phyloP scores from a whole-genome alignment of 2,888 invertebrate species.

The Amiota minor region DNA sequence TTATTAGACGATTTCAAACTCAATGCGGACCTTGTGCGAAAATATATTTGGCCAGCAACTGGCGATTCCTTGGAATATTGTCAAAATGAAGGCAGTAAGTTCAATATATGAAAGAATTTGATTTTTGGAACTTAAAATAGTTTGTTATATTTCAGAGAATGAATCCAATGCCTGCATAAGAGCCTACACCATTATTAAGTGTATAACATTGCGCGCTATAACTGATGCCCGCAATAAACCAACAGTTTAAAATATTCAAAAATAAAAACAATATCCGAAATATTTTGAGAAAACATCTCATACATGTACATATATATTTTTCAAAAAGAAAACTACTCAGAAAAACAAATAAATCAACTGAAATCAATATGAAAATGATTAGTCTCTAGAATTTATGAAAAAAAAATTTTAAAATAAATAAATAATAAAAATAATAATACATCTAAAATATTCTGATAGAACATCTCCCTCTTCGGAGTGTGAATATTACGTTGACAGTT shows the following conservation, averaged over 20 bases:
- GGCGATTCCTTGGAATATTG: conserved; percentile 70
- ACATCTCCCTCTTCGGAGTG: too few relatives aligned
- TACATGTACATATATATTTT: neutral
- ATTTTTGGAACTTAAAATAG: neutral
- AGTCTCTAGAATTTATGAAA: too few relatives aligned
- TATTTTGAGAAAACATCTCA: too few relatives aligned
- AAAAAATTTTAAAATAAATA: too few relatives aligned
- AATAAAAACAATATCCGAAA: too few relatives aligned
- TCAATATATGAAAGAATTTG: neutral
- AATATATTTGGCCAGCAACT: conserved; percentile 71
- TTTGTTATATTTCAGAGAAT: conserved; percentile 54
- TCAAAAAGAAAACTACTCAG: too few relatives aligned
- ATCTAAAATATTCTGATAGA: too few relatives aligned
- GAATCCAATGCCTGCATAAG: conserved; percentile 75
- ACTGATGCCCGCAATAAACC: conserved; percentile 68
- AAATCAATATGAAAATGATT: too few relatives aligned
- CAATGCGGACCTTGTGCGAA: conserved; percentile 72
- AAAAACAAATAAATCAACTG: too few relatives aligned
- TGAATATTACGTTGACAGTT: too few relatives aligned
- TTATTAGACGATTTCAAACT: conserved; percentile 74
- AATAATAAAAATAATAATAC: too few relatives aligned
- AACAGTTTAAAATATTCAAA: conserved; percentile 47
- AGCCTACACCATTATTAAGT: conserved; percentile 76
- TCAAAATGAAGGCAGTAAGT: conserved; percentile 66
- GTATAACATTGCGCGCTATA: conserved; percentile 73